Conservation (phyloP, 2,888 invertebrate genomes). For the Fragum whitleyi region DNA sequence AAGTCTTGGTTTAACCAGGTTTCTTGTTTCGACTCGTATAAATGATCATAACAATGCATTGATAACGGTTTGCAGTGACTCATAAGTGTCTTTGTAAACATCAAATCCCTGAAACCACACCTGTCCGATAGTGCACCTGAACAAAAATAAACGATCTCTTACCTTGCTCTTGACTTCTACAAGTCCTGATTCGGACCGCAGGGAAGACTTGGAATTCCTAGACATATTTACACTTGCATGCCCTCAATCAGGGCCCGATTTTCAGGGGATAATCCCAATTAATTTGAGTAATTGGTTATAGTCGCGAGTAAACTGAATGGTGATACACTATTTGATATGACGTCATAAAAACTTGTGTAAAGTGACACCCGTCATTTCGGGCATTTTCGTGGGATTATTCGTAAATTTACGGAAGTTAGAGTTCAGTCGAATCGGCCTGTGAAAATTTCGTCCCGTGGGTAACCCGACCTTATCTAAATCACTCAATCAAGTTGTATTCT, state of each 20-base stretch:
- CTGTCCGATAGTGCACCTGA: conserved; percentile 45
- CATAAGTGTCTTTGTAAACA: conserved; percentile 2
- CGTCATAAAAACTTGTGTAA: conserved; percentile 51
- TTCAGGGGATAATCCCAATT: conserved; percentile 14
- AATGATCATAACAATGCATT: no score
- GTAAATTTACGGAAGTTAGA: no score
- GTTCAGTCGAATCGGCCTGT: no score
- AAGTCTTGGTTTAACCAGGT: no score
- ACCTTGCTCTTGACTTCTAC: conserved; percentile 81
- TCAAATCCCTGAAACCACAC: conserved; percentile 37
- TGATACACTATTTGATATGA: conserved; percentile 40
- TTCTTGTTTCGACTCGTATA: no score
- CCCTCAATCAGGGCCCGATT: conserved; percentile 37
- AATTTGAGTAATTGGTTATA: background rate
- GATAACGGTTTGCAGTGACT: conserved; percentile 14
- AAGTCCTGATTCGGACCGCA: conserved; percentile 65
- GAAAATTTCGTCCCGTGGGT: no score
- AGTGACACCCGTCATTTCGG: background rate
- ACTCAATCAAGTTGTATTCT: no score
- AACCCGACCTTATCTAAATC: no score
- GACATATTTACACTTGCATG: conserved; percentile 66
- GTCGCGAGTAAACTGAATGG: background rate
- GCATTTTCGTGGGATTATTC: no score
- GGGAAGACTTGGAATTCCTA: conserved; percentile 72
- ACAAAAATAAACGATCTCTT: conserved; percentile 33